Evolutionary conservation across 2,888 invertebrate species (phyloP).

Genomic region (Seira musarum): DNA sequence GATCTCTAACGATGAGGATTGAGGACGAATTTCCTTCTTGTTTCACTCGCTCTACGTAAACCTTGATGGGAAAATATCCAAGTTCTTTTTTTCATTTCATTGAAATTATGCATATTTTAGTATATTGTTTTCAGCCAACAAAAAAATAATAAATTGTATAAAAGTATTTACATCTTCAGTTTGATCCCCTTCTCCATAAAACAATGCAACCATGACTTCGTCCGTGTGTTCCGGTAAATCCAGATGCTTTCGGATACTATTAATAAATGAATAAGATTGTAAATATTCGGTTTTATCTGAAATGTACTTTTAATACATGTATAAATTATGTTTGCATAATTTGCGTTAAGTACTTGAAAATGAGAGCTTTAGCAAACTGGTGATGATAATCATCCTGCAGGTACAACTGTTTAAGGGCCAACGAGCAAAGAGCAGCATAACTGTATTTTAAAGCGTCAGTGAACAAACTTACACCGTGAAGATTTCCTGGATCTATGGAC

Average conservation of each 20-base stretch:
- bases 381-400: conserved; percentile 64
- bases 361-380: conserved; percentile 63
- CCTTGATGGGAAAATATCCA: too few relatives aligned
- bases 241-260: conserved; percentile 60
- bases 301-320: too few relatives aligned
- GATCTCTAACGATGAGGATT: conserved; percentile 74
- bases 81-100: too few relatives aligned
- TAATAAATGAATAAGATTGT: too few relatives aligned
- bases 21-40: conserved; percentile 74
- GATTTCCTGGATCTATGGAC: conserved; percentile 38
- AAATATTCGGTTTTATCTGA: too few relatives aligned
- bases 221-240: conserved; percentile 66
- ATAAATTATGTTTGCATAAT: not conserved
- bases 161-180: conserved; percentile 72
- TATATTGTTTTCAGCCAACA: too few relatives aligned
- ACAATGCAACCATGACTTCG: conserved; percentile 73
- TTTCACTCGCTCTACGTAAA: conserved; percentile 74
- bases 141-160: too few relatives aligned
- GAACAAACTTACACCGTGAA: conserved; percentile 51
- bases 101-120: too few relatives aligned
- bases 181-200: conserved; percentile 74
- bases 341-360: too few relatives aligned
- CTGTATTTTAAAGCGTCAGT: conserved; percentile 68
- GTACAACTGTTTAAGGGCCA: conserved; percentile 66
- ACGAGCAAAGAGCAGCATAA: conserved; percentile 67